phyloP scores from a whole-genome alignment of 2,797 vertebrate species.

The Pachyuromys duprasi region DNA sequence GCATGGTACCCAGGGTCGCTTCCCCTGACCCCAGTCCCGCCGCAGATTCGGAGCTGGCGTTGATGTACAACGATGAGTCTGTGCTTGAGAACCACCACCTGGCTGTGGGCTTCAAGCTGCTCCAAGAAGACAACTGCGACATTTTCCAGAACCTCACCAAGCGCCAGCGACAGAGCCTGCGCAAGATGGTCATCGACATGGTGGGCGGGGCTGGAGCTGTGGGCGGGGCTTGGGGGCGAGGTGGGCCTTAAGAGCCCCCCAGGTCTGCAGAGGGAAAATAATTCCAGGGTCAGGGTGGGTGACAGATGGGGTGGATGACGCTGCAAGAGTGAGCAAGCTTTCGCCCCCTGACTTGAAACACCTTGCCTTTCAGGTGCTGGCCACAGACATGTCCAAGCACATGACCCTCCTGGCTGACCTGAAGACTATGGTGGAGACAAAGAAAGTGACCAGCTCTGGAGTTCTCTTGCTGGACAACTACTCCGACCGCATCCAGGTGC shows the following conservation, averaged over 20 bases:
- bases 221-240: not conserved
- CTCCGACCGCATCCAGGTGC: constrained; percentile 96
- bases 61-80: constrained; percentile 98
- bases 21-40: not conserved
- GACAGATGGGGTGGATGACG: not conserved
- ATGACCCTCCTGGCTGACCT: constrained; percentile 97
- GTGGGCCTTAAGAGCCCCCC: not conserved
- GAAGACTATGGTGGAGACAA: constrained; percentile 98
- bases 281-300: not conserved
- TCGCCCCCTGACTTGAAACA: not conserved
- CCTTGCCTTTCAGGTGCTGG: constrained; percentile 91
- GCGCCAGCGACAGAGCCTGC: constrained; percentile 94
- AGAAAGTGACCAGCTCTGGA: constrained; percentile 97
- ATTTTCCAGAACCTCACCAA: constrained; percentile 96
- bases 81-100: constrained; percentile 97
- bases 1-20: not conserved
- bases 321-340: not conserved
- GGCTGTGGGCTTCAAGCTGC: constrained; percentile 97
- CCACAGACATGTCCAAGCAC: constrained; percentile 98
- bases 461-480: constrained; percentile 96
- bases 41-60: constrained; percentile 96
- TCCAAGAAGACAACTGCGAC: constrained; percentile 97
- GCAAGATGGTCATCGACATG: constrained; percentile 98
- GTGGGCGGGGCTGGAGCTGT: constrained; percentile 80
- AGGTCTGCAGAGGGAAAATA: not conserved